phyloP scores from a whole-genome alignment of 2,113 vertebrate species.

The Eulemur macaco region DNA sequence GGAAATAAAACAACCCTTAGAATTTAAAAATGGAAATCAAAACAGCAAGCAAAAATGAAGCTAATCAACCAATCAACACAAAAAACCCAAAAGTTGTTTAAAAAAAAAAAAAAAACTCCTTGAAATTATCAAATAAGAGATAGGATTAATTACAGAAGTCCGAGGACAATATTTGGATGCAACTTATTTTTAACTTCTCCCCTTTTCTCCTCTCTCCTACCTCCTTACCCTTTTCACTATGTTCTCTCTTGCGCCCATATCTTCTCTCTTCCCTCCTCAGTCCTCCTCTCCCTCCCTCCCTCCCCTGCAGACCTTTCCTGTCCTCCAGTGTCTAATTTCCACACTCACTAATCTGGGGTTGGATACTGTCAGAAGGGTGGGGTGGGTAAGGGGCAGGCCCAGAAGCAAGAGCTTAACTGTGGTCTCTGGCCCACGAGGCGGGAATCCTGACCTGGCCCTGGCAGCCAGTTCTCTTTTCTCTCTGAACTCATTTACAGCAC shows the following conservation, averaged over 20 bases:
- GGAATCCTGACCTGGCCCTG: neutral
- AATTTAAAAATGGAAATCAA: neutral
- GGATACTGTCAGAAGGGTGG: neutral
- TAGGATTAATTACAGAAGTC: neutral
- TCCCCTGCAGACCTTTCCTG: neutral
- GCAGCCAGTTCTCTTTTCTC: neutral
- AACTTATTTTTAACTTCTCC: neutral
- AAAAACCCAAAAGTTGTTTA: neutral
- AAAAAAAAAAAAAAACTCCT: neutral
- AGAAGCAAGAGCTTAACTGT: neutral
- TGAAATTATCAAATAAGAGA: neutral
- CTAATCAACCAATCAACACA: neutral
- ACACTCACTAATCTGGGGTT: neutral
- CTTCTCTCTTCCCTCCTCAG: neutral
- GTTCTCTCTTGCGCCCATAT: neutral
- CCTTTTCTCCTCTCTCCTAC: neutral
- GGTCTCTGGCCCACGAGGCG: neutral
- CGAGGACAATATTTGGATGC: neutral
- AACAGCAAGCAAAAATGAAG: neutral
- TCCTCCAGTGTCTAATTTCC: neutral
- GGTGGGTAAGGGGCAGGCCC: neutral
- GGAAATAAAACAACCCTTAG: neutral
- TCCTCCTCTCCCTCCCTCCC: neutral
- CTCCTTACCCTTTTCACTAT: neutral
- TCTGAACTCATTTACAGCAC: neutral